Evolutionary conservation across 2,113 vertebrate species (phyloP).

Genomic region (Gymnorhina tibicen): DNA sequence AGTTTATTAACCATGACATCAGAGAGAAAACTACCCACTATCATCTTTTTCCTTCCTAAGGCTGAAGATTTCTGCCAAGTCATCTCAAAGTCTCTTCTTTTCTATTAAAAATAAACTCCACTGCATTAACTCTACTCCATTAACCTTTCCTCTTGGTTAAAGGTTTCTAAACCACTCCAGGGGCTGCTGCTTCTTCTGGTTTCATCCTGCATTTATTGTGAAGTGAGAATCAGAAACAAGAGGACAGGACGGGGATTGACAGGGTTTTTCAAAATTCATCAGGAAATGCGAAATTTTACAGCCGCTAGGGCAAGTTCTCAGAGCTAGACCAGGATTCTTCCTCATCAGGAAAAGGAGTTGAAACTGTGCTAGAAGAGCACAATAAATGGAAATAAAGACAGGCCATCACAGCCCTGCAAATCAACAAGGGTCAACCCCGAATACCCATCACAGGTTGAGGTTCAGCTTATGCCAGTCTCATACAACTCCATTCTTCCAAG

Average conservation of each 20-base stretch:
- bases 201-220: background rate
- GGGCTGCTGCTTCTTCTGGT: background rate
- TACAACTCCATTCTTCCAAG: background rate
- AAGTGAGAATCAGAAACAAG: background rate
- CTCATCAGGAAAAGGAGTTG: background rate
- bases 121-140: conserved; percentile 8
- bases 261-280: background rate
- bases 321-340: background rate
- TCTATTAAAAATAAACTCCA: conserved; percentile 20
- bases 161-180: conserved; percentile 14
- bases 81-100: conserved; percentile 6
- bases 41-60: conserved; percentile 1
- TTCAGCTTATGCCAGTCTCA: background rate
- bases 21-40: background rate
- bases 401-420: background rate
- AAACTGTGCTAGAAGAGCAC: background rate
- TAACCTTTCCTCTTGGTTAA: conserved; percentile 40
- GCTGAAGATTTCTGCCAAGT: conserved; percentile 5
- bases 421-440: background rate
- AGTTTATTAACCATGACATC: background rate
- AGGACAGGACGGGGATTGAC: background rate
- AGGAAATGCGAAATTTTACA: background rate
- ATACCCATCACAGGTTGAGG: background rate
- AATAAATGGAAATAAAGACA: background rate
- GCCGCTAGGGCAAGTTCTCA: background rate